Evolutionary conservation across 1,140 invertebrate genomes (phyloP).

Genomic region (Caenorhabditis brenneri): DNA sequence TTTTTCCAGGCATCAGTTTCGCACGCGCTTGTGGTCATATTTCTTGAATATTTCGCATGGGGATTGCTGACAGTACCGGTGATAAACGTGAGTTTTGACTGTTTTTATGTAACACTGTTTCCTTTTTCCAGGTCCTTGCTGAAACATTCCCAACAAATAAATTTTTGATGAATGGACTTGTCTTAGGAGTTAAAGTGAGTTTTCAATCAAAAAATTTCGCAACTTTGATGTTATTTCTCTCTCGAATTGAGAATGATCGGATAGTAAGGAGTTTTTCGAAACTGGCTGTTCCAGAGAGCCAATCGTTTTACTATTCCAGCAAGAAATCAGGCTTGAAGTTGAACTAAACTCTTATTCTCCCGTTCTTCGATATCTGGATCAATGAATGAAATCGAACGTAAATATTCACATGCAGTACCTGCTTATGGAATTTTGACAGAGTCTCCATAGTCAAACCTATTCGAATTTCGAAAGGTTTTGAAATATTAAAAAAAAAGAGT

Average conservation of each 20-base stretch:
- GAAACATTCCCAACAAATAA: constrained; percentile 97
- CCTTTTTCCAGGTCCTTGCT: constrained; percentile 80
- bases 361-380: too few relatives aligned
- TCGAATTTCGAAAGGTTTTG: too few relatives aligned
- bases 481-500: too few relatives aligned
- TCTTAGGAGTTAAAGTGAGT: constrained; percentile 88
- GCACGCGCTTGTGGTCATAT: constrained; percentile 97
- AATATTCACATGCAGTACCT: too few relatives aligned
- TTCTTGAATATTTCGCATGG: constrained; percentile 99
- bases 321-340: too few relatives aligned
- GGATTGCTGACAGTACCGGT: constrained; percentile 96
- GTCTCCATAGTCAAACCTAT: too few relatives aligned
- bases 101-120: background rate
- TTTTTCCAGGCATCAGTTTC: constrained; percentile 75
- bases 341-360: too few relatives aligned
- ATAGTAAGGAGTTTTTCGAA: too few relatives aligned
- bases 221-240: background rate
- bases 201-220: background rate
- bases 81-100: constrained; percentile 82
- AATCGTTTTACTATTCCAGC: too few relatives aligned
- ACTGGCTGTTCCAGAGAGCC: too few relatives aligned
- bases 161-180: constrained; percentile 98
- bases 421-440: too few relatives aligned
- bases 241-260: background rate
- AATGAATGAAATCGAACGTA: too few relatives aligned